Evolutionary conservation across 2,113 vertebrate species (phyloP).

Genomic region (Panthera tigris): DNA sequence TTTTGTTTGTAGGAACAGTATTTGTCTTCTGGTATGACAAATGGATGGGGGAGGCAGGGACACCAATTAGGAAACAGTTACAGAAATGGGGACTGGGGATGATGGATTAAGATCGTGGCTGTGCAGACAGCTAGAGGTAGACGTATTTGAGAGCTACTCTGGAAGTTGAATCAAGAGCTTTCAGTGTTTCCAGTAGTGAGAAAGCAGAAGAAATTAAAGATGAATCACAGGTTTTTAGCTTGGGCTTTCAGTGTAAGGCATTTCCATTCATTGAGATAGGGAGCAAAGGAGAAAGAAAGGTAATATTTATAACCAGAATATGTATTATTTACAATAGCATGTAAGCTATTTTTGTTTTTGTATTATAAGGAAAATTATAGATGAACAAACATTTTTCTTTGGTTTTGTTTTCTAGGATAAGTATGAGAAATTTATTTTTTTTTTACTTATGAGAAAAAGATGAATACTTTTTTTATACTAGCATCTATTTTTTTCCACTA

Average conservation of each 20-base stretch:
- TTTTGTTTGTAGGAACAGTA: not conserved
- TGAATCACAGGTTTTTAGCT: not conserved
- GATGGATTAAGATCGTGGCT: not conserved
- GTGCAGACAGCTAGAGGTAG: not conserved
- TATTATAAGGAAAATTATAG: slow-evolving; percentile 29
- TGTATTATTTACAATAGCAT: not conserved
- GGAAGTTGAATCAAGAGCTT: not conserved
- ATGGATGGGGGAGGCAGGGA: not conserved
- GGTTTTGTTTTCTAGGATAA: slow-evolving; percentile 25
- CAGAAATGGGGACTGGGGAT: not conserved
- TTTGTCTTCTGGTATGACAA: not conserved
- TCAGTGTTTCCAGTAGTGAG: not conserved
- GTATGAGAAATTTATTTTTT: not conserved
- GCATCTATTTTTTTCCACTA: not conserved
- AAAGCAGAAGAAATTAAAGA: not conserved
- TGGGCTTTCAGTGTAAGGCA: not conserved
- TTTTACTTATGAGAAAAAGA: slow-evolving; percentile 22
- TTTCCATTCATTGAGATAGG: not conserved
- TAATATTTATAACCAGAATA: slow-evolving; percentile 4
- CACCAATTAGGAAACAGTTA: not conserved
- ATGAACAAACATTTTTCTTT: slow-evolving; percentile 15
- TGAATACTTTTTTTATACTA: not conserved
- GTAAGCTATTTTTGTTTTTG: not conserved
- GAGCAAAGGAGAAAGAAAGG: slow-evolving; percentile 2
- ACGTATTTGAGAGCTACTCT: not conserved